Conservation (phyloP, 2,888 invertebrate genomes). For the Andrena praecox region DNA sequence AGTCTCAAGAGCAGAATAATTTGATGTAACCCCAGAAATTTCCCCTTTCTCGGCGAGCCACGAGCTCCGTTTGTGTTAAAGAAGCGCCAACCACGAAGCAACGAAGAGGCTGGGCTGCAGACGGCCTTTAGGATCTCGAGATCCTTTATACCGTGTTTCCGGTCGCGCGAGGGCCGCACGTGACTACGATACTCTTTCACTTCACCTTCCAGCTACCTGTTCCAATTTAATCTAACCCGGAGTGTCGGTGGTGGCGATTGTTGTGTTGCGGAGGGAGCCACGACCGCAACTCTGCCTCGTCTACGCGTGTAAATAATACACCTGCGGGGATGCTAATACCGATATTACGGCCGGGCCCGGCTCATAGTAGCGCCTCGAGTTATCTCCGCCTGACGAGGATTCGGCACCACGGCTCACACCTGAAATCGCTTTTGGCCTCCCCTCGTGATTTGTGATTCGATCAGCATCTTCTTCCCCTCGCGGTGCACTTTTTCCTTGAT, state of each 20-base stretch:
- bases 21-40: background rate
- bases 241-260: constrained; percentile 67
- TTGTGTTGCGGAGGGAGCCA: background rate
- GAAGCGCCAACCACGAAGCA: background rate
- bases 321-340: constrained; percentile 75
- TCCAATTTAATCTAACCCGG: constrained; percentile 80
- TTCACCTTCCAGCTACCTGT: constrained; percentile 80
- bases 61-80: background rate
- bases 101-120: constrained; percentile 15
- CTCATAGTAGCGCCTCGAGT: constrained; percentile 45
- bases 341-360: constrained; percentile 35
- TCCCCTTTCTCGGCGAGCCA: background rate
- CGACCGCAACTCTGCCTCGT: constrained; percentile 76
- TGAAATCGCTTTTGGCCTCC: constrained; percentile 58
- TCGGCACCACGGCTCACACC: constrained; percentile 58
- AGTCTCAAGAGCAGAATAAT: background rate
- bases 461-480: constrained; percentile 28
- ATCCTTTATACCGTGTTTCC: constrained; percentile 78
- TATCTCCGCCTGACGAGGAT: constrained; percentile 30
- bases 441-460: constrained; percentile 66
- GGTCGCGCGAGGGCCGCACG: constrained; percentile 78
- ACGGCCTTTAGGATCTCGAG: constrained; percentile 29
- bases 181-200: constrained; percentile 79
- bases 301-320: constrained; percentile 81
- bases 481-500: background rate